Conservation (phyloP, 2,888 invertebrate species). For the Hypselothyrea guttata region DNA sequence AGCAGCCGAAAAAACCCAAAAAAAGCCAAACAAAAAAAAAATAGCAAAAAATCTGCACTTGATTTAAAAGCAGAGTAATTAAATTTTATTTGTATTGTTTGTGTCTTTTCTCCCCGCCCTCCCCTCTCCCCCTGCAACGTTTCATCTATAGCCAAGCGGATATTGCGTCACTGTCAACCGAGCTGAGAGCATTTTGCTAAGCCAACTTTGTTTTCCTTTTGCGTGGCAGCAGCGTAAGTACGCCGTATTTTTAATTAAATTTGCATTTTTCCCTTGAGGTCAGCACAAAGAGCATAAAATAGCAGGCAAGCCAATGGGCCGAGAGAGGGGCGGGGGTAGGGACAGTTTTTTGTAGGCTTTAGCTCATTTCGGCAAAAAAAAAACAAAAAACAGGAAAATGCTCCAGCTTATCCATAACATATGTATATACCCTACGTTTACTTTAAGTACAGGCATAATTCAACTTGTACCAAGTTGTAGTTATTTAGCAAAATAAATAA, state of each 20-base stretch:
- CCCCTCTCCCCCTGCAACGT: neutral
- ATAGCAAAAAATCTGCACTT: neutral
- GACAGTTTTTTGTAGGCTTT: too few relatives aligned
- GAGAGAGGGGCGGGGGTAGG: too few relatives aligned
- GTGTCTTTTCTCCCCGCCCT: constrained; percentile 7
- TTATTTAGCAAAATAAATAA: too few relatives aligned
- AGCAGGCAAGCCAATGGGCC: too few relatives aligned
- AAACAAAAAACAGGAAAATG: too few relatives aligned
- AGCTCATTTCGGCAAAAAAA: too few relatives aligned
- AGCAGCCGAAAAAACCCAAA: constrained; percentile 10
- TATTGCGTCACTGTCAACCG: constrained; percentile 47
- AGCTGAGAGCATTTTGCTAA: constrained; percentile 20
- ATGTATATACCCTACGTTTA: too few relatives aligned
- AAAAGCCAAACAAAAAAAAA: too few relatives aligned
- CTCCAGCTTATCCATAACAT: too few relatives aligned
- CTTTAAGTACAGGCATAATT: too few relatives aligned
- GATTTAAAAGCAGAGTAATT: constrained; percentile 8
- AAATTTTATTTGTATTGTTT: constrained; percentile 15
- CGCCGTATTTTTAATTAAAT: constrained; percentile 37
- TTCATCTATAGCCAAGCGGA: constrained; percentile 9
- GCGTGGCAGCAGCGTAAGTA: constrained; percentile 36
- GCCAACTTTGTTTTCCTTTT: constrained; percentile 18
- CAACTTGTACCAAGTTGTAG: too few relatives aligned
- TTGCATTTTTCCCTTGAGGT: constrained; percentile 24
- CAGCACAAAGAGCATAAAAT: neutral